phyloP scores from a whole-genome alignment of 2,113 vertebrate species.

The Gila orcuttii region DNA sequence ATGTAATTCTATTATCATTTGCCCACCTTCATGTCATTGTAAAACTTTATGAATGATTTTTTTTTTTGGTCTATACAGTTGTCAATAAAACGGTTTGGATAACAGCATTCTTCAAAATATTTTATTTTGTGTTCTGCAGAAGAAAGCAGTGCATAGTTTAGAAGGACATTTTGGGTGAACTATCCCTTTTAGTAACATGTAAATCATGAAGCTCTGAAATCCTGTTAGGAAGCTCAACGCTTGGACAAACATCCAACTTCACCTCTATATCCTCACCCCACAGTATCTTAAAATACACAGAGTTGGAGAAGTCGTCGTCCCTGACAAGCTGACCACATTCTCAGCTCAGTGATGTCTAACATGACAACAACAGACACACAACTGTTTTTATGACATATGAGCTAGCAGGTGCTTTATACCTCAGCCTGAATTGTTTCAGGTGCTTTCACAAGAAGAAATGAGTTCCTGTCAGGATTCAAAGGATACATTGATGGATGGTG shows the following conservation, averaged over 20 bases:
- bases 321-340: not conserved
- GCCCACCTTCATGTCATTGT: not conserved
- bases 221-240: not conserved
- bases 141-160: too few relatives aligned
- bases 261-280: not conserved
- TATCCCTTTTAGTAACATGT: not conserved
- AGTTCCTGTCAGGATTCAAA: not conserved
- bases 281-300: not conserved
- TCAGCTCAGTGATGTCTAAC: not conserved
- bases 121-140: not conserved
- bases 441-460: conserved; percentile 12
- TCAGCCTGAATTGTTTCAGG: conserved; percentile 1
- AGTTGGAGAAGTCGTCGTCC: not conserved
- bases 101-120: not conserved
- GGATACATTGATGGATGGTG: not conserved
- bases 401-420: not conserved
- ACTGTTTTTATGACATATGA: not conserved
- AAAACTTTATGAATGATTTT: not conserved
- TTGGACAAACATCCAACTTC: not conserved
- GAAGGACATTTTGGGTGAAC: not conserved
- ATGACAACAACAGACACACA: not conserved
- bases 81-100: not conserved
- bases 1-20: not conserved
- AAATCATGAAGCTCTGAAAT: not conserved
- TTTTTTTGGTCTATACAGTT: not conserved